Evolutionary conservation across 2,113 vertebrate species (phyloP).

Genomic region (Urocynchramus pylzowi): DNA sequence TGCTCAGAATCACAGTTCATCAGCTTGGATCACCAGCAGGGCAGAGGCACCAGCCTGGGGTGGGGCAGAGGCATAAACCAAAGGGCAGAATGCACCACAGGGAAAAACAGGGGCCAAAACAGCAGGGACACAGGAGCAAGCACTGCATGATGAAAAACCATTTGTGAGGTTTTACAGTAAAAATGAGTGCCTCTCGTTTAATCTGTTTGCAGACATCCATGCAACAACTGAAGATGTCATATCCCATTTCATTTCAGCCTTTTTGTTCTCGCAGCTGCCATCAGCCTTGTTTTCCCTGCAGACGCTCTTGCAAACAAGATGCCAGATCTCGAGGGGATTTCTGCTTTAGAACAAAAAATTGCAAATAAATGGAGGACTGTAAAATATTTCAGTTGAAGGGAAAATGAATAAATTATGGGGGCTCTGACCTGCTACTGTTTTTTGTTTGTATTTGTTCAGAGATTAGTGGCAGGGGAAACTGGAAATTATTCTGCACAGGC

Average conservation of each 20-base stretch:
- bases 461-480: not conserved
- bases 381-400: conserved; percentile 11
- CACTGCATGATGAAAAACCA: not conserved
- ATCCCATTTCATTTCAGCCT: conserved; percentile 7
- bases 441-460: conserved; percentile 37
- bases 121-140: not conserved
- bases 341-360: conserved; percentile 39
- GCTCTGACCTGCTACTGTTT: conserved; percentile 1
- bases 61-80: not conserved
- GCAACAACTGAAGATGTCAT: not conserved
- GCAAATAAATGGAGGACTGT: conserved; percentile 25
- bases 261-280: not conserved
- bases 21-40: not conserved
- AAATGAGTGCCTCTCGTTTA: not conserved
- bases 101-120: not conserved
- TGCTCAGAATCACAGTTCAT: not conserved
- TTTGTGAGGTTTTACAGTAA: not conserved
- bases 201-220: not conserved
- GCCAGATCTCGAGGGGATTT: conserved; percentile 11
- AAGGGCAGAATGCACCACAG: fast-evolving
- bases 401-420: conserved; percentile 14
- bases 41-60: not conserved
- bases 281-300: conserved; percentile 4
- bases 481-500: not conserved
- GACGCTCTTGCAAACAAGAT: conserved; percentile 9